Evolutionary conservation across 2,797 vertebrate genomes (phyloP).

Genomic region (Lates japonicus): DNA sequence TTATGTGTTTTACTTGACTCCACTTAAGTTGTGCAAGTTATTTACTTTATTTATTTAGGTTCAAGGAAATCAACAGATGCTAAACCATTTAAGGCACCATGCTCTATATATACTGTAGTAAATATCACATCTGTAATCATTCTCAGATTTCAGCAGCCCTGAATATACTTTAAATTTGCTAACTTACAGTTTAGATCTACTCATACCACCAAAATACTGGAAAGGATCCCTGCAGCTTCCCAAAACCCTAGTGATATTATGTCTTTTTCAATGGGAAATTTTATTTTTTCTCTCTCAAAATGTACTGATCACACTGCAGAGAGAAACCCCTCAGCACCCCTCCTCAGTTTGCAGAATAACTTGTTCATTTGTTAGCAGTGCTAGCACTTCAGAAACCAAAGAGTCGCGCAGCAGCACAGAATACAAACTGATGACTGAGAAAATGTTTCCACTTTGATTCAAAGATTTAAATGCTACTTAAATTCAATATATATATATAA

Average conservation of each 20-base stretch:
- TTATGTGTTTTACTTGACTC: slow-evolving; percentile 81
- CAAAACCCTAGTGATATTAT: neutral
- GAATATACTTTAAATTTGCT: neutral
- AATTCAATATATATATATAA: neutral
- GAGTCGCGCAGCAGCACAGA: neutral
- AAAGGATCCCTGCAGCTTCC: neutral
- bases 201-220: neutral
- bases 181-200: neutral
- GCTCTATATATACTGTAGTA: neutral
- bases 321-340: neutral
- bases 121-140: neutral
- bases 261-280: neutral
- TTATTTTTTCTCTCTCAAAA: neutral
- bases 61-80: slow-evolving; percentile 79
- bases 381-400: neutral
- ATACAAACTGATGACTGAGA: neutral
- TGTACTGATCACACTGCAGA: neutral
- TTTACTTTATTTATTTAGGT: too few relatives aligned
- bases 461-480: neutral
- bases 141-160: neutral
- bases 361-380: neutral
- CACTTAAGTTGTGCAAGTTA: slow-evolving; percentile 81
- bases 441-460: too few relatives aligned
- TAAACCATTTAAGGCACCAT: slow-evolving; percentile 55
- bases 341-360: neutral